Evolutionary conservation across 2,113 vertebrate species (phyloP).

Genomic region (Philantomba maxwellii): DNA sequence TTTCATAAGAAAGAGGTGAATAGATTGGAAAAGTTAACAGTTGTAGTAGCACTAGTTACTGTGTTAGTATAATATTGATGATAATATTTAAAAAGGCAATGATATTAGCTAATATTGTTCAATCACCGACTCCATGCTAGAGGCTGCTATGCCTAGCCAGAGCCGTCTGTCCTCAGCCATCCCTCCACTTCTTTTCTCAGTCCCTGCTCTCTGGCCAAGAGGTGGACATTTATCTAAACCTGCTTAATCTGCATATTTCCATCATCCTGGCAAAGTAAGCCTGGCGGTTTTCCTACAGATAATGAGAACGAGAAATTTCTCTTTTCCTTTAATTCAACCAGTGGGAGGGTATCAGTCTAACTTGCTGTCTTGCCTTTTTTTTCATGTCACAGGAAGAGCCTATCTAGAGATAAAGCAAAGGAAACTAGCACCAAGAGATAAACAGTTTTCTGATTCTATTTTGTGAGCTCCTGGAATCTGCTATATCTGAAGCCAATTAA

Average conservation of each 20-base stretch:
- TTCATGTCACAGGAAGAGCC: not conserved
- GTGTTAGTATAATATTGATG: not conserved
- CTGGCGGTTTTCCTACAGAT: not conserved
- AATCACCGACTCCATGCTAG: not conserved
- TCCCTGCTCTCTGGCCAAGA: not conserved
- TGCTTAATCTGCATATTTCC: not conserved
- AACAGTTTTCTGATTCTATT: not conserved
- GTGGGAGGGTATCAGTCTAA: not conserved
- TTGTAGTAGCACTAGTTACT: not conserved
- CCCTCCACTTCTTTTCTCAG: not conserved
- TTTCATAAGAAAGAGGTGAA: not conserved
- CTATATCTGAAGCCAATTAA: not conserved
- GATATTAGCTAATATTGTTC: not conserved
- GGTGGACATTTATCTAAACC: not conserved
- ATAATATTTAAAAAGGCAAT: not conserved
- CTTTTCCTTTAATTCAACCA: not conserved
- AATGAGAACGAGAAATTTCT: not conserved
- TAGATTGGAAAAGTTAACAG: not conserved
- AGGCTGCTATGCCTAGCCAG: rapidly evolving
- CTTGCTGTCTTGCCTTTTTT: not conserved
- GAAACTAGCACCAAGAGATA: not conserved
- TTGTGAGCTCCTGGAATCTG: not conserved
- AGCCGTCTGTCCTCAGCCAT: not conserved
- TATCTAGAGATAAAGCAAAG: not conserved
- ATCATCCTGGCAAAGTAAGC: not conserved